Percentiles rank a stretch among this genome's conserved stretches.
These are phyloP conservation scores for Chrysogorgia sp. DNA, from an alignment of 92 coral and sea anemone genomes.

Conservation along the genomic window DNA sequence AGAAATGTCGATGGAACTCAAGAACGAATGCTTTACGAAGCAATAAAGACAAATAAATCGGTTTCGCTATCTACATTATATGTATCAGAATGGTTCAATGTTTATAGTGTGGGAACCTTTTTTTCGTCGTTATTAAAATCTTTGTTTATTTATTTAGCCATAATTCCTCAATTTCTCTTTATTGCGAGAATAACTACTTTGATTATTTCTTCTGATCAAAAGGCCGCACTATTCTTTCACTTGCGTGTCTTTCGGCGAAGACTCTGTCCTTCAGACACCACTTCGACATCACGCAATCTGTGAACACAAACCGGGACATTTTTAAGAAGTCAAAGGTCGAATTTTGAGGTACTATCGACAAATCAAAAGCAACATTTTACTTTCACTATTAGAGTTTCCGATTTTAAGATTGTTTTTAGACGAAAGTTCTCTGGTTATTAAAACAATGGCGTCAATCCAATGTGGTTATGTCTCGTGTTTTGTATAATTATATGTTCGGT, in stretches of 20 bases:
- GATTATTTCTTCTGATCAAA: conserved; percentile 7
- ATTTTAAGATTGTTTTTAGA: too few species aligned
- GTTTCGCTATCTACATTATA: too few species aligned
- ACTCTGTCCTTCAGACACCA: not conserved
- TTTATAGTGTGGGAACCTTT: conserved; percentile 7
- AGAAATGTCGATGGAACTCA: not conserved
- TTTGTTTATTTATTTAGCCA: conserved; percentile 32
- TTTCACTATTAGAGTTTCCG: not conserved
- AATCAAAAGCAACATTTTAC: not conserved
- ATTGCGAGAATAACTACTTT: conserved; percentile 15
- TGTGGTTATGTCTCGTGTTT: too few species aligned
- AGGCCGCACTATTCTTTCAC: conserved; percentile 1
- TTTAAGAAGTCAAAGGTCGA: conserved; percentile 41
- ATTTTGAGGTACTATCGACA: not conserved
- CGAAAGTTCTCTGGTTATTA: too few species aligned
- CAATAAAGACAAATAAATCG: not conserved
- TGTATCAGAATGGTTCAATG: not conserved
- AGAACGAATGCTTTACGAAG: too few species aligned
- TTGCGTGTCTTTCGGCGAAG: conserved; percentile 36
- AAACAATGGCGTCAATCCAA: not conserved
- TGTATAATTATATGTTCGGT: too few species aligned
- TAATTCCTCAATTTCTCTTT: conserved; percentile 10
- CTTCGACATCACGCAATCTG: not conserved
- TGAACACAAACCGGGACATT: not conserved
- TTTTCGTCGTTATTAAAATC: conserved; percentile 1